Evolutionary conservation across 2,113 vertebrate species (phyloP).

Genomic region (Otus sunia): DNA sequence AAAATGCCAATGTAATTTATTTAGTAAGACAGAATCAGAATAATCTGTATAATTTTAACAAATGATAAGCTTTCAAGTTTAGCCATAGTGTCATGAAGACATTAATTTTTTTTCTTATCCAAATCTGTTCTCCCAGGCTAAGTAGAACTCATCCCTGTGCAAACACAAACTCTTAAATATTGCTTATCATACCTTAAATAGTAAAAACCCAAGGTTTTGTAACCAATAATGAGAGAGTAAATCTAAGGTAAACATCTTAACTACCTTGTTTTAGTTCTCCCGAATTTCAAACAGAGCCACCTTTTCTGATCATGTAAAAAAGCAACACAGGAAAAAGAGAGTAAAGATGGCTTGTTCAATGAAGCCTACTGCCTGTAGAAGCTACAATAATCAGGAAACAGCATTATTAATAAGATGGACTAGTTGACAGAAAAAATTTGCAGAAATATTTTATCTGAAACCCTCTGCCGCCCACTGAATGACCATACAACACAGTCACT

Average conservation of each 20-base stretch:
- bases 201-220: not conserved
- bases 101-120: constrained; percentile 69
- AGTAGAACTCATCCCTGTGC: constrained; percentile 8
- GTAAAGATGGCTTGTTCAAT: not conserved
- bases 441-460: not conserved
- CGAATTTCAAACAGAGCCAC: not conserved
- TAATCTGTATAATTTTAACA: constrained; percentile 77
- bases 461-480: not conserved
- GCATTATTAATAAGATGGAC: not conserved
- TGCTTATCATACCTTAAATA: not conserved
- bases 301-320: not conserved
- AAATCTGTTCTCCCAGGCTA: constrained; percentile 50
- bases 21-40: constrained; percentile 78
- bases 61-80: constrained; percentile 78
- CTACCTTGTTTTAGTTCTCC: not conserved
- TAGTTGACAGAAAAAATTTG: not conserved
- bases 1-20: constrained; percentile 75
- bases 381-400: not conserved
- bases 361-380: not conserved
- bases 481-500: not conserved
- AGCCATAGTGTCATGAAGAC: constrained; percentile 70
- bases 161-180: not conserved
- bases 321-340: not conserved
- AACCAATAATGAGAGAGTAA: not conserved
- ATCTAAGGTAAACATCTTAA: not conserved